phyloP scores from a whole-genome alignment of 2,797 vertebrate genomes.

The Streptopelia turtur region DNA sequence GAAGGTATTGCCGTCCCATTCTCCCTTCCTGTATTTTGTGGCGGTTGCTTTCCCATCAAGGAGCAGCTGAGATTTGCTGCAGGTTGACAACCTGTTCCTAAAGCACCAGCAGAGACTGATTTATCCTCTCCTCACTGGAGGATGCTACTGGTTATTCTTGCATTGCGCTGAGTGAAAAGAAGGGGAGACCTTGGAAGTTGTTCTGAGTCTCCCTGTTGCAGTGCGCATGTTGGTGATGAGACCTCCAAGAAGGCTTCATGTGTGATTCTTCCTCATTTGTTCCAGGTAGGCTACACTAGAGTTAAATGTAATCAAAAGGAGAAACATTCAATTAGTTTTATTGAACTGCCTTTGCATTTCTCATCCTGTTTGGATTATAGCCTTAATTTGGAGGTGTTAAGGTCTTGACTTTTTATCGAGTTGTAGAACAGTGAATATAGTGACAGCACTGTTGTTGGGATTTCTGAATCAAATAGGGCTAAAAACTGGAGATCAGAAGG shows the following conservation, averaged over 20 bases:
- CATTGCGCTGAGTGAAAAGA: background rate
- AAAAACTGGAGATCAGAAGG: background rate
- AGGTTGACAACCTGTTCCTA: background rate
- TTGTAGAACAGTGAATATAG: background rate
- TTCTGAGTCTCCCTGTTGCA: background rate
- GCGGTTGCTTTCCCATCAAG: background rate
- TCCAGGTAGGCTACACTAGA: background rate
- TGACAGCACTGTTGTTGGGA: background rate
- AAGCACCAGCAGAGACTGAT: background rate
- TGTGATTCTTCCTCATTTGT: background rate
- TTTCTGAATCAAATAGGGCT: background rate
- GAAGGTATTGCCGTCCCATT: background rate
- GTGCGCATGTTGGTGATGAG: background rate
- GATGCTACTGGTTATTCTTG: background rate
- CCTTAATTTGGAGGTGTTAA: background rate
- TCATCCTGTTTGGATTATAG: background rate
- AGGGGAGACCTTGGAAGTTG: background rate
- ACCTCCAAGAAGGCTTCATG: background rate
- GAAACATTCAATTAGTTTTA: background rate
- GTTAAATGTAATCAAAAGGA: background rate
- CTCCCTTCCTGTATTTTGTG: background rate
- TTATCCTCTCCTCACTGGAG: background rate
- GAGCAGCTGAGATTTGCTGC: background rate
- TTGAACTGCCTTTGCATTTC: background rate
- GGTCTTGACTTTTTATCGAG: background rate